Conservation (phyloP, 2,113 vertebrate genomes). For the Callionymus lyra region DNA sequence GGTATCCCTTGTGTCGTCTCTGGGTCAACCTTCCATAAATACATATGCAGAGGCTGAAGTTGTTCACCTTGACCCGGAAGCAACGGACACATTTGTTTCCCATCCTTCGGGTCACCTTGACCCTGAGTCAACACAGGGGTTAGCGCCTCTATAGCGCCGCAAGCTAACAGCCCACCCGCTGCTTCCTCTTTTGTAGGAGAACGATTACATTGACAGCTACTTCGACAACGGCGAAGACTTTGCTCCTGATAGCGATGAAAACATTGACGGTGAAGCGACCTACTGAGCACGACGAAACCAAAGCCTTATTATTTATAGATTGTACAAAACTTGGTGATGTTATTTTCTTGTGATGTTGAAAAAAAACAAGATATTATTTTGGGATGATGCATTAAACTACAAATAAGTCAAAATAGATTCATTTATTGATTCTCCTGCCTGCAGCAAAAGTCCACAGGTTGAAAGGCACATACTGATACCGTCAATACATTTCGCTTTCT, state of each 20-base stretch:
- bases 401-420: conserved; percentile 64
- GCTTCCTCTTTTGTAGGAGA: conserved; percentile 62
- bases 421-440: conserved; percentile 57
- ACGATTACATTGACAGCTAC: conserved; percentile 82
- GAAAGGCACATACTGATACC: conserved; percentile 67
- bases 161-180: too few species aligned
- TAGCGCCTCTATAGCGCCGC: too few species aligned
- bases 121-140: too few species aligned
- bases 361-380: background rate
- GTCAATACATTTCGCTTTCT: conserved; percentile 28
- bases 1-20: too few species aligned
- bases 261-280: conserved; percentile 79
- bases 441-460: conserved; percentile 46
- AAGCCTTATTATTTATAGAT: conserved; percentile 3
- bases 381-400: conserved; percentile 36
- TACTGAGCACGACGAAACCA: conserved; percentile 57
- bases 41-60: too few species aligned
- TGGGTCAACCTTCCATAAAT: too few species aligned
- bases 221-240: conserved; percentile 86
- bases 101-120: too few species aligned
- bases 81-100: too few species aligned
- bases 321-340: background rate
- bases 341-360: conserved; percentile 1
- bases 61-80: too few species aligned
- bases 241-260: conserved; percentile 73